A percentile compares a stretch with the other conserved stretches of the same genome.
Evolutionary conservation across 1,140 invertebrate species (phyloP).

Genomic region (Heliconius congener): DNA sequence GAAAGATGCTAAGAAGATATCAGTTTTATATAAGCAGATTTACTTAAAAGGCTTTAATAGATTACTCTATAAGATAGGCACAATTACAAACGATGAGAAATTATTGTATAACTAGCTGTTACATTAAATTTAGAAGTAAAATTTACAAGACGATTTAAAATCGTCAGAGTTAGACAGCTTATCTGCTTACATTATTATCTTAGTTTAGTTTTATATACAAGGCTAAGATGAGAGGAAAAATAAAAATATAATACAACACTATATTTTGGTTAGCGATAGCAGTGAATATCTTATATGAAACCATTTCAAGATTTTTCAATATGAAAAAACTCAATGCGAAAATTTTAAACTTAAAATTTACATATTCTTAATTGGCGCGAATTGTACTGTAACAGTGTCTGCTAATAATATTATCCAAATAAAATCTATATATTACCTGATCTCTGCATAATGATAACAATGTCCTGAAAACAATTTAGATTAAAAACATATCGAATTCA

Average conservation of each 20-base stretch:
- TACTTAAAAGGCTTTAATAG: background rate
- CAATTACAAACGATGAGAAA: background rate
- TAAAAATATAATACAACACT: background rate
- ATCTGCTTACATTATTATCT: background rate
- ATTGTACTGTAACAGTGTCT: conserved; percentile 23
- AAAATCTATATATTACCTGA: conserved; percentile 65
- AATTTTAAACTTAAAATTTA: conserved; percentile 27
- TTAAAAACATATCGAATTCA: conserved; percentile 71
- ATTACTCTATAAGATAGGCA: background rate
- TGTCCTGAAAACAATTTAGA: conserved; percentile 59
- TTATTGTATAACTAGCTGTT: background rate
- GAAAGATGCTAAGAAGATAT: too few species aligned
- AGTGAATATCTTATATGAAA: background rate
- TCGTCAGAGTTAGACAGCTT: background rate
- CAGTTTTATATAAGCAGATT: too few species aligned
- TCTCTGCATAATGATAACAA: conserved; percentile 76
- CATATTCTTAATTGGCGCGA: conserved; percentile 57
- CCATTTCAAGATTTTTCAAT: background rate
- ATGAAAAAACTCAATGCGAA: conserved; percentile 14
- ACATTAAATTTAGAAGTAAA: background rate
- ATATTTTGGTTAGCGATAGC: background rate
- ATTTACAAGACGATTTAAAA: background rate
- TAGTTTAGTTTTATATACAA: background rate
- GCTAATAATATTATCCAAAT: background rate
- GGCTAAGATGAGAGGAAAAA: background rate